Evolutionary conservation across 2,888 invertebrate genomes (phyloP).

Genomic region (Sturmia bella): DNA sequence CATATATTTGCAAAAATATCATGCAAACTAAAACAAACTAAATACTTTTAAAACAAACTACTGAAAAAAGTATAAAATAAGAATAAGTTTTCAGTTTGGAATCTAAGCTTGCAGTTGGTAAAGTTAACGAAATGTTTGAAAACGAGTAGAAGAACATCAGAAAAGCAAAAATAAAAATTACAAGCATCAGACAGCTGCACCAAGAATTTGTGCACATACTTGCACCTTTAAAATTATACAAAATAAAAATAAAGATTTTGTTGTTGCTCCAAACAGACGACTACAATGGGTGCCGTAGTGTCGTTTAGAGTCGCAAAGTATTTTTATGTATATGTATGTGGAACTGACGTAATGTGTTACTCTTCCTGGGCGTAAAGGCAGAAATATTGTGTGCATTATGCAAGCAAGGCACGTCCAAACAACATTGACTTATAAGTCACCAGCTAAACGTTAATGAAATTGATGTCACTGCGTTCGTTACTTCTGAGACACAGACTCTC

Average conservation of each 20-base stretch:
- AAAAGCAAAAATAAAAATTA: constrained; percentile 44
- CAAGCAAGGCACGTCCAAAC: constrained; percentile 61
- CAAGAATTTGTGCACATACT: too few relatives aligned
- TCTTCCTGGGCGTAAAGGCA: constrained; percentile 3
- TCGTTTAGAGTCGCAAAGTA: constrained; percentile 58
- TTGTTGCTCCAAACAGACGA: constrained; percentile 51
- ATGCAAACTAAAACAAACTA: constrained; percentile 33
- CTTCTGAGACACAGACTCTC: constrained; percentile 34
- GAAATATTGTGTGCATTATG: constrained; percentile 18
- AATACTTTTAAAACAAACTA: constrained; percentile 21
- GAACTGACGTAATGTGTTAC: constrained; percentile 63
- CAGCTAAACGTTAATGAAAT: constrained; percentile 36
- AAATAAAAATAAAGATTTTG: too few relatives aligned
- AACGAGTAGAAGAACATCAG: constrained; percentile 12
- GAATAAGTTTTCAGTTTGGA: constrained; percentile 70
- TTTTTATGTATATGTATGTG: too few relatives aligned
- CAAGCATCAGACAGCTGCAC: constrained; percentile 19
- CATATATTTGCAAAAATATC: constrained; percentile 14
- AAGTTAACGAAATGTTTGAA: constrained; percentile 49
- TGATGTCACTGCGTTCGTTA: constrained; percentile 49
- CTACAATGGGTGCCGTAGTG: constrained; percentile 66
- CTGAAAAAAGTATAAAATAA: constrained; percentile 51
- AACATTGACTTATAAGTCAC: constrained; percentile 64
- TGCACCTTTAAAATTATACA: too few relatives aligned
- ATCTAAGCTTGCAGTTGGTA: constrained; percentile 55